Evolutionary conservation across 2,888 invertebrate genomes (phyloP), one percentile per base, ranked within the genome.

Genomic region (Sesamia inferens): DNA sequence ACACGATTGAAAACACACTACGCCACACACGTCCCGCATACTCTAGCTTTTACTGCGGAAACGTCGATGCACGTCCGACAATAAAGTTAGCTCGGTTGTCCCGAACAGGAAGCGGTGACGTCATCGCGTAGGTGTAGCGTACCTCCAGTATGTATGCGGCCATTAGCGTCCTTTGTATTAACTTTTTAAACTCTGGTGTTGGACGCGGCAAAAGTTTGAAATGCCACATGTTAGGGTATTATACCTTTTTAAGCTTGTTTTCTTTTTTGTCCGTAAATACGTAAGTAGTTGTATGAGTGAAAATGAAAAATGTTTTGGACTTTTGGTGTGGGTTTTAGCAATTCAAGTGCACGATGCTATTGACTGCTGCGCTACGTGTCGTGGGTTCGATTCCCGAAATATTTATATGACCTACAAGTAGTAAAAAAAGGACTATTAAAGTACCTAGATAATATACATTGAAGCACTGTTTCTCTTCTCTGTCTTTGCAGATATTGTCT

Each of bases 71-170:
- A 77, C 76, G 74, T 85, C 74, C 73, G 65, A 83, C 85, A 80
- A 86, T 83, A 79, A 85, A 87, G 85, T 85, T 87, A 82, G 55
- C 66, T 62, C 59, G 61, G 86, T 69, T 82, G 76, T 85, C 76
- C 55, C 69, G 68, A 71, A 59, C 87, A 78, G 85, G 87, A 87
- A 83, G 71, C 71, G 68, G 66, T 74, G 83, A 85, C 85, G 85
- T 75, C 80, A 66, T 39, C 39, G 42, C 39, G 51, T 70, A 57
- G 31, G 71, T 55, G 78, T 59, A 71, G 54, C 68, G 59, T 72
- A 68, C 66, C 63, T 76, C 51, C 16, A 71, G 81, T 76, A 63
- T 83, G 63, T 71, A 47, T 54, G 54, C 19, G 42, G 31, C 68
- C 65, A 81, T 84, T 81, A 84, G 51, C 47, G 48, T 42, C 59